Evolutionary conservation across 2,888 invertebrate species (phyloP).

Genomic region (Torymus aiolomorphi): DNA sequence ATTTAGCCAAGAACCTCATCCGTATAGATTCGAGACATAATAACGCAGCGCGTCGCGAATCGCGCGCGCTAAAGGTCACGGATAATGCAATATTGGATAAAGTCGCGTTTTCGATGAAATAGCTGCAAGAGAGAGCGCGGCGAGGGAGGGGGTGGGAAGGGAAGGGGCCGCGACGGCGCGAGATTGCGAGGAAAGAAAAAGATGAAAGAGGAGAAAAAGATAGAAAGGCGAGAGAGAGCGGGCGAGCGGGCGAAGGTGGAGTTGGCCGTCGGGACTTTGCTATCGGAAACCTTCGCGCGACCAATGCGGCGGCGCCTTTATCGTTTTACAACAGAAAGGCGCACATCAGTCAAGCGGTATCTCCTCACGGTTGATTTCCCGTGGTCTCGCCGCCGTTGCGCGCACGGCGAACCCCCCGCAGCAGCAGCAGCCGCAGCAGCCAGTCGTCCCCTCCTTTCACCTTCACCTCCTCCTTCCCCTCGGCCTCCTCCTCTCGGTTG

Average conservation of each 20-base stretch:
- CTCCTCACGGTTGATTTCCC: conserved; percentile 77
- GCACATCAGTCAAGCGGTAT: conserved; percentile 76
- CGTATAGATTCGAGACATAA: no score
- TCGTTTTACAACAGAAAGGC: conserved; percentile 76
- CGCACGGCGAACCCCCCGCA: conserved; percentile 49
- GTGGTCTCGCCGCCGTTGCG: conserved; percentile 65
- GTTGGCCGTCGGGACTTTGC: conserved; percentile 58
- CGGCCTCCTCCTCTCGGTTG: conserved; percentile 42
- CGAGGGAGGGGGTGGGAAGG: conserved; percentile 59
- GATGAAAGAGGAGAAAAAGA: conserved; percentile 49
- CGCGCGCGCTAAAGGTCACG: conserved; percentile 8
- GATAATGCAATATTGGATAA: conserved; percentile 33
- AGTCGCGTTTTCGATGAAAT: conserved; percentile 61
- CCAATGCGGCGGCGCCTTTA: conserved; percentile 75
- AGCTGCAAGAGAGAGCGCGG: conserved; percentile 59
- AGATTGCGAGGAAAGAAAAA: conserved; percentile 46
- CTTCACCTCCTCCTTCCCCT: conserved; percentile 35
- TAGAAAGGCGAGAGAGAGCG: conserved; percentile 38
- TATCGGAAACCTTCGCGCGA: conserved; percentile 74
- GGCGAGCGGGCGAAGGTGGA: conserved; percentile 59
- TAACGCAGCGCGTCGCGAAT: neutral
- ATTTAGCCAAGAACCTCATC: no score
- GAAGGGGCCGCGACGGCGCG: conserved; percentile 10
- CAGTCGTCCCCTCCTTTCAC: conserved; percentile 49
- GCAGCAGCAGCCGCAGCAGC: conserved; percentile 51